Conservation (phyloP, 1,140 invertebrate genomes). For the Aphelenchoides fujianensis region DNA sequence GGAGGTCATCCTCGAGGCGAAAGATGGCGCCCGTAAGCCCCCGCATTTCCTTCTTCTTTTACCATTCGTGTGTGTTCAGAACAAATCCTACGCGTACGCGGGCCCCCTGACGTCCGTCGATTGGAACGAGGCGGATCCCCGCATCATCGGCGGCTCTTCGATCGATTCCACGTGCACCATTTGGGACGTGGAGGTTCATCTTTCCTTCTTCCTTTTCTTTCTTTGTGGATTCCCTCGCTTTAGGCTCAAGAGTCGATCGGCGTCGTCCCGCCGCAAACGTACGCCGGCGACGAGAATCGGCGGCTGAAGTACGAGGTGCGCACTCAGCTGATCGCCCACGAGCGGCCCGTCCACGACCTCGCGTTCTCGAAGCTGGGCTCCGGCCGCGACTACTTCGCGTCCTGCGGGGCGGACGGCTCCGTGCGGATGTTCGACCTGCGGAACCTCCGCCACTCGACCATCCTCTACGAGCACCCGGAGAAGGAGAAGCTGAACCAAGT, state of each 20-base stretch:
- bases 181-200: not conserved
- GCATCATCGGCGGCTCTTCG: not conserved
- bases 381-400: slow-evolving; percentile 62
- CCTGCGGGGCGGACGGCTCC: slow-evolving; percentile 86
- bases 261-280: slow-evolving; percentile 3
- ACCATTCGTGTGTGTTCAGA: not conserved
- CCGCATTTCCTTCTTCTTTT: not conserved
- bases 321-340: slow-evolving; percentile 46
- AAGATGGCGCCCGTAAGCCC: not conserved
- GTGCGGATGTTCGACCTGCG: slow-evolving; percentile 97
- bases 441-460: slow-evolving; percentile 96
- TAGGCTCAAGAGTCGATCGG: slow-evolving; percentile 15
- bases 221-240: too few relatives aligned
- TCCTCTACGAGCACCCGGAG: slow-evolving; percentile 95
- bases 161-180: slow-evolving; percentile 20
- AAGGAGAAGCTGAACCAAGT: slow-evolving; percentile 87
- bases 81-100: slow-evolving; percentile 71
- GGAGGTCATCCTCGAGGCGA: slow-evolving; percentile 16
- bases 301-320: slow-evolving; percentile 15
- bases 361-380: slow-evolving; percentile 36
- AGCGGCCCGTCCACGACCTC: slow-evolving; percentile 46
- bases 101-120: slow-evolving; percentile 69
- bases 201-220: too few relatives aligned
- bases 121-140: slow-evolving; percentile 16
- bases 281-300: not conserved